These are phyloP conservation scores for Platichthys flesus DNA, from an alignment of 2,113 vertebrate species.

Conservation along the genomic window DNA sequence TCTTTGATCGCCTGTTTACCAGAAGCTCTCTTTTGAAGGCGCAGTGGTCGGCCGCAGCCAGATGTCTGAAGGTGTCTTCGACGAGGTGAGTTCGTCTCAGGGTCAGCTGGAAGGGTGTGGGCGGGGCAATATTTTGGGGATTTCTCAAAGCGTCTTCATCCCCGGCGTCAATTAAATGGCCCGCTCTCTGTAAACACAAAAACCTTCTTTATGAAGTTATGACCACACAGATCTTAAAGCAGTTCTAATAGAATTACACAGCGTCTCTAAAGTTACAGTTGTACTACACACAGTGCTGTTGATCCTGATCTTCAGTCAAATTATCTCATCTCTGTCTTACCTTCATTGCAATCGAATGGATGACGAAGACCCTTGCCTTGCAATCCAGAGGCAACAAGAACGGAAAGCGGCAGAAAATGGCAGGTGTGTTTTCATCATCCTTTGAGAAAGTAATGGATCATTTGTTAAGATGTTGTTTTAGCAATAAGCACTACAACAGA, in stretches of 20 bases:
- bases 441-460: slow-evolving; percentile 23
- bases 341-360: neutral
- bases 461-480: neutral
- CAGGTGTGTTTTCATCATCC: slow-evolving; percentile 46
- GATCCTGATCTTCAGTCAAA: neutral
- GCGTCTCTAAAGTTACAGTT: neutral
- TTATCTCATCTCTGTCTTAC: slow-evolving; percentile 36
- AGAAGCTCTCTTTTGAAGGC: slow-evolving; percentile 59
- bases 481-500: neutral
- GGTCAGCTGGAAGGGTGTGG: slow-evolving; percentile 57
- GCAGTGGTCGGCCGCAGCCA: slow-evolving; percentile 54
- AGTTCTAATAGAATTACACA: neutral
- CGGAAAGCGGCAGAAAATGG: slow-evolving; percentile 77
- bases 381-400: slow-evolving; percentile 68
- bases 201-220: too few species aligned
- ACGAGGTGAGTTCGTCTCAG: slow-evolving; percentile 71
- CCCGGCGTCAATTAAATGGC: accelerated
- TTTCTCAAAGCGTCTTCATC: accelerated
- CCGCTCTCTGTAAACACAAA: slow-evolving; percentile 28
- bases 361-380: slow-evolving; percentile 59
- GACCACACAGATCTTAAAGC: neutral
- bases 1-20: slow-evolving; percentile 46
- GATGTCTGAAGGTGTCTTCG: slow-evolving; percentile 77
- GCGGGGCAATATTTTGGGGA: neutral
- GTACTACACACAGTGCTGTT: neutral